Conservation (phyloP, 2,888 invertebrate genomes). For the Philhelius pedissequus region DNA sequence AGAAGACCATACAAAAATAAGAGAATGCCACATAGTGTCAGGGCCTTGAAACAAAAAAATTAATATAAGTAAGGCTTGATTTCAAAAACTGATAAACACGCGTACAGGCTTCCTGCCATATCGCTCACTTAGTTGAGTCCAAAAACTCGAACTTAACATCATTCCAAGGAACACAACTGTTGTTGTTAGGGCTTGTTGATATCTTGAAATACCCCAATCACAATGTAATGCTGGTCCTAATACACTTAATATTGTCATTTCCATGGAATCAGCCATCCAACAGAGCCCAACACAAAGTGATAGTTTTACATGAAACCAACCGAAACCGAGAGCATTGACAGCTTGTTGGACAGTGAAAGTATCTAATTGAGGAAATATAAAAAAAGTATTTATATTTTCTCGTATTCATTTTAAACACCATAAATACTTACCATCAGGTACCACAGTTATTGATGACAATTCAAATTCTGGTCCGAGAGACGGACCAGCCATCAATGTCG, state of each 20-base stretch:
- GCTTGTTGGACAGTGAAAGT: conserved; percentile 93
- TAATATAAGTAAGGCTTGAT: too few relatives aligned
- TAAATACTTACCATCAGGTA: conserved; percentile 83
- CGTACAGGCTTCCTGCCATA: conserved; percentile 92
- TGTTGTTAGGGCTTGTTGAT: conserved; percentile 95
- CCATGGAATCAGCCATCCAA: conserved; percentile 99
- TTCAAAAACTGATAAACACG: too few relatives aligned
- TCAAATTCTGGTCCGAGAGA: conserved; percentile 80
- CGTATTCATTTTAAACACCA: not conserved
- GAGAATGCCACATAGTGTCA: conserved; percentile 92
- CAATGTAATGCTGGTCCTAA: conserved; percentile 96
- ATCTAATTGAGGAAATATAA: conserved; percentile 80
- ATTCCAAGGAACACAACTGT: conserved; percentile 97
- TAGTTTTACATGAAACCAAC: conserved; percentile 93
- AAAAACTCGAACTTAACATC: conserved; percentile 98
- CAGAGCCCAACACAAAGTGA: conserved; percentile 91
- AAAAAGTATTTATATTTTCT: not conserved
- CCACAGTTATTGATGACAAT: conserved; percentile 84
- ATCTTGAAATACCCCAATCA: conserved; percentile 92
- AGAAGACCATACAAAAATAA: conserved; percentile 94
- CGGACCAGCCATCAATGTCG: conserved; percentile 61
- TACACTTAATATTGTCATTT: conserved; percentile 97
- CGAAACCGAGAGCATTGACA: conserved; percentile 91
- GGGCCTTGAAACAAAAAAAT: conserved; percentile 82
- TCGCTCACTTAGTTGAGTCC: conserved; percentile 96